A percentile compares a stretch with the other conserved stretches of the same genome.
These are phyloP conservation scores for Sclerodermus sp. DNA, from an alignment of 2,888 invertebrate species.

Conservation along the genomic window DNA sequence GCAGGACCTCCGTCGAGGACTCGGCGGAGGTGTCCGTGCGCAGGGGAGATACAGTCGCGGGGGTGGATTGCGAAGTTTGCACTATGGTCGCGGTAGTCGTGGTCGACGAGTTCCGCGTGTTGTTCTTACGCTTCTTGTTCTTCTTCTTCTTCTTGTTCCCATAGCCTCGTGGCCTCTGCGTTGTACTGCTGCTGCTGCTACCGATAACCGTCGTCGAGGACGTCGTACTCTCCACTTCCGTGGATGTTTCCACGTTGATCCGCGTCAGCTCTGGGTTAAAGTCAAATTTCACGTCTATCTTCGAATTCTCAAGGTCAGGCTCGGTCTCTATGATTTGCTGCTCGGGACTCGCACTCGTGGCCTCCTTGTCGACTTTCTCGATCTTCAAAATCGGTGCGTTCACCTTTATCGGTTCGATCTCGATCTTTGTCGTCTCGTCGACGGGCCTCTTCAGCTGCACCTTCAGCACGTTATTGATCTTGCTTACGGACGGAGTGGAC, in stretches of 20 bases:
- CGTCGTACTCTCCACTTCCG: slow-evolving; percentile 52
- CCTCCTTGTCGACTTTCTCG: slow-evolving; percentile 42
- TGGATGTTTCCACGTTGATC: slow-evolving; percentile 51
- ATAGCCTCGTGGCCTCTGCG: slow-evolving; percentile 59
- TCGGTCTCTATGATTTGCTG: slow-evolving; percentile 10
- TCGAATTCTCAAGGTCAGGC: slow-evolving; percentile 57
- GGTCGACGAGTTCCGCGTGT: slow-evolving; percentile 55
- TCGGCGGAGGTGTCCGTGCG: slow-evolving; percentile 11
- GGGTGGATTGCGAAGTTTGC: slow-evolving; percentile 8
- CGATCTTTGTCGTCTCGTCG: slow-evolving; percentile 38
- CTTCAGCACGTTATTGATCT: slow-evolving; percentile 41
- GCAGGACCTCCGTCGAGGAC: slow-evolving; percentile 13
- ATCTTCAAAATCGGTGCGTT: slow-evolving; percentile 41
- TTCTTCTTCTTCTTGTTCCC: slow-evolving; percentile 61
- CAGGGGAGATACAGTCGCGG: slow-evolving; percentile 12
- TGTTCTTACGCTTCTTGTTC: slow-evolving; percentile 63
- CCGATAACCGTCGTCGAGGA: slow-evolving; percentile 42
- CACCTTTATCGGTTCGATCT: slow-evolving; percentile 41
- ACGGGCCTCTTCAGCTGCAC: slow-evolving; percentile 44
- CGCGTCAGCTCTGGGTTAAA: slow-evolving; percentile 51
- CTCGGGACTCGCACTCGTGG: too few relatives aligned
- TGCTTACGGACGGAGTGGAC: slow-evolving; percentile 31
- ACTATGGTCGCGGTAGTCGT: slow-evolving; percentile 37
- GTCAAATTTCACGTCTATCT: slow-evolving; percentile 44
- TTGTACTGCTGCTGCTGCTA: slow-evolving; percentile 56